Evolutionary conservation across 2,888 invertebrate genomes (phyloP).

Genomic region (Elgonia sp.): DNA sequence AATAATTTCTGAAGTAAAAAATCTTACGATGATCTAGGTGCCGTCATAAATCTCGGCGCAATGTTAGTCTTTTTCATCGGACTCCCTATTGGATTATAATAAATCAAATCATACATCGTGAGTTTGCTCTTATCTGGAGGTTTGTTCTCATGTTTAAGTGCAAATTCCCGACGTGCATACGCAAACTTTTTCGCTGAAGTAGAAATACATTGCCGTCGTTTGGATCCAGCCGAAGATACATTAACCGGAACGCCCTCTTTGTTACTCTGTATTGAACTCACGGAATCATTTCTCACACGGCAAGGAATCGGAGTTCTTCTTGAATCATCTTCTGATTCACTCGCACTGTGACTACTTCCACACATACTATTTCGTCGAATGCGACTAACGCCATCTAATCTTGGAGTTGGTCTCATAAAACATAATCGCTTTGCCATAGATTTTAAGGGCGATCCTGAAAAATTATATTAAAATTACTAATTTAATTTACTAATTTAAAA

Average conservation of each 20-base stretch:
- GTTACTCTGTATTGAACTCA: slow-evolving; percentile 87
- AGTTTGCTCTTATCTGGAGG: slow-evolving; percentile 90
- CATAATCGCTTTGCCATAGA: slow-evolving; percentile 88
- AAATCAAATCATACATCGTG: slow-evolving; percentile 97
- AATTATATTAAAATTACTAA: too few species aligned
- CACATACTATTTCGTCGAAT: slow-evolving; percentile 89
- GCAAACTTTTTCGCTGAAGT: slow-evolving; percentile 88
- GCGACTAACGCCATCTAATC: slow-evolving; percentile 88
- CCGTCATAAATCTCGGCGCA: slow-evolving; percentile 36
- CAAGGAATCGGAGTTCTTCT: slow-evolving; percentile 80
- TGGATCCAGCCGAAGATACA: slow-evolving; percentile 78
- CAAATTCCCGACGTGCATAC: slow-evolving; percentile 88
- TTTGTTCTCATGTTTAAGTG: slow-evolving; percentile 87
- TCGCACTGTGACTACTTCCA: slow-evolving; percentile 87
- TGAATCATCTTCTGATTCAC: slow-evolving; percentile 91
- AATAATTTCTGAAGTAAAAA: background rate
- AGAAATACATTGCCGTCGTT: slow-evolving; percentile 84
- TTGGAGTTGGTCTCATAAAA: slow-evolving; percentile 90
- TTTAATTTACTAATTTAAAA: too few species aligned
- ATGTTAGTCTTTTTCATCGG: slow-evolving; percentile 88
- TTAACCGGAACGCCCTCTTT: slow-evolving; percentile 73
- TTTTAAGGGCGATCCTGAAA: slow-evolving; percentile 88
- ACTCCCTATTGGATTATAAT: slow-evolving; percentile 94
- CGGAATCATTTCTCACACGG: slow-evolving; percentile 87
- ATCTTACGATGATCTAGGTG: slow-evolving; percentile 81